These are phyloP conservation scores for Scaptomyza parva DNA, from an alignment of 2,888 invertebrate species.

Conservation along the genomic window DNA sequence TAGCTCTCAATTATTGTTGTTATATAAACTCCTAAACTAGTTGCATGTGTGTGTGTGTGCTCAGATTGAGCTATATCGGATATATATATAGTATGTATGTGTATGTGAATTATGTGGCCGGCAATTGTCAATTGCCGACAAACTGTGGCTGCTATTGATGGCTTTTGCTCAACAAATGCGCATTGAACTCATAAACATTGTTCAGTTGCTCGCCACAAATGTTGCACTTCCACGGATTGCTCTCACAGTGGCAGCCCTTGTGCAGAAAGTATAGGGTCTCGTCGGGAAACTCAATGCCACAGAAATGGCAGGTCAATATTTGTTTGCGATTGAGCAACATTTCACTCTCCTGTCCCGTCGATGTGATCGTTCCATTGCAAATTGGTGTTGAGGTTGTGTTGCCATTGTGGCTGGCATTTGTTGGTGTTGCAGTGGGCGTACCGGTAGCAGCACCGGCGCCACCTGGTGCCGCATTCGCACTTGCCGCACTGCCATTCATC, in stretches of 20 bases:
- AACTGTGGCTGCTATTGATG: conserved; percentile 88
- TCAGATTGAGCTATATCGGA: conserved; percentile 12
- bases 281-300: conserved; percentile 97
- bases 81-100: neutral
- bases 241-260: conserved; percentile 98
- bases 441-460: neutral
- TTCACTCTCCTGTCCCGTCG: conserved; percentile 88
- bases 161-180: conserved; percentile 96
- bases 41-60: conserved; percentile 12
- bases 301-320: conserved; percentile 93
- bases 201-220: conserved; percentile 98
- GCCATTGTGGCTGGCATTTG: conserved; percentile 59
- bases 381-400: conserved; percentile 85
- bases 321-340: conserved; percentile 85
- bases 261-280: conserved; percentile 98
- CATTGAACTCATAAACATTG: conserved; percentile 98
- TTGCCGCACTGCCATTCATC: conserved; percentile 49
- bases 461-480: conserved; percentile 18
- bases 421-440: conserved; percentile 36
- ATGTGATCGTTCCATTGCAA: conserved; percentile 89
- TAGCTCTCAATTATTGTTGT: conserved; percentile 76
- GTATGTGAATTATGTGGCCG: conserved; percentile 8
- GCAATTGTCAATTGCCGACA: conserved; percentile 58
- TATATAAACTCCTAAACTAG: conserved; percentile 20
- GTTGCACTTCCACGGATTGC: conserved; percentile 98